Evolutionary conservation across 2,113 vertebrate genomes (phyloP), one percentile per base, ranked within the genome.

Genomic region (Albula glossodonta): DNA sequence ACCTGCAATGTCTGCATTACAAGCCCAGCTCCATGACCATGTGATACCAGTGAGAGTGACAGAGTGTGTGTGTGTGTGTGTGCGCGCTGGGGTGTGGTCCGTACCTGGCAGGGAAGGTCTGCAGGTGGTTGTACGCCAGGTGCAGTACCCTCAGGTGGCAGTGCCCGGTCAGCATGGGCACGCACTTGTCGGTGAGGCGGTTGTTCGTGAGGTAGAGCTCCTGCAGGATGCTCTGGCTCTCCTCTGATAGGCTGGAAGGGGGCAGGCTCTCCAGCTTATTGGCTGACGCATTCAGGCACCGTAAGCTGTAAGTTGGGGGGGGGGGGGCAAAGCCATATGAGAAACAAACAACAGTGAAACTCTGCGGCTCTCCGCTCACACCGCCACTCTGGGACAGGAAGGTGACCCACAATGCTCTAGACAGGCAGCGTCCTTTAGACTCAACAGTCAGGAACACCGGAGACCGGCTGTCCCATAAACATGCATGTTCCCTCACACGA

Each of bases 141-240:
- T 99, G 98, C 74, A 99, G 91, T 86, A 99, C 95, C 85, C 98
- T 96, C 66, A 99, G 96, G 89, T 95, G 98, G 1, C 96, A 95
- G 85, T 99, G 98, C 48, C 98, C 98, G 0, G 97, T 99, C 83
- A 99, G 90, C 90, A 97, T 94, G 86, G 98, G 97, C 3, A 99
- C 97, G 60, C 98, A 99, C 91, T 99, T 99, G 89, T 99, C 98
- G 0, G 97, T 98, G 90, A 99, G 97, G 87, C 93, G 94, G 95
- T 99, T 99, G 79, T 98, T 99, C 83, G 98, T 99, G 93, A 99
- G 89, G 89, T 99, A 99, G 82, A 99, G 90, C 87, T 99, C 98
- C 93, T 99, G 98, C 78, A 99, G 92, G 92, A 97, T 93, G 92
- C 98, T 99, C 88, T 90, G 96, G 25, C 96, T 97, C 90, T 99